These are phyloP conservation scores for Phaedon cochleariae DNA, from an alignment of 2,888 invertebrate species.

Conservation along the genomic window DNA sequence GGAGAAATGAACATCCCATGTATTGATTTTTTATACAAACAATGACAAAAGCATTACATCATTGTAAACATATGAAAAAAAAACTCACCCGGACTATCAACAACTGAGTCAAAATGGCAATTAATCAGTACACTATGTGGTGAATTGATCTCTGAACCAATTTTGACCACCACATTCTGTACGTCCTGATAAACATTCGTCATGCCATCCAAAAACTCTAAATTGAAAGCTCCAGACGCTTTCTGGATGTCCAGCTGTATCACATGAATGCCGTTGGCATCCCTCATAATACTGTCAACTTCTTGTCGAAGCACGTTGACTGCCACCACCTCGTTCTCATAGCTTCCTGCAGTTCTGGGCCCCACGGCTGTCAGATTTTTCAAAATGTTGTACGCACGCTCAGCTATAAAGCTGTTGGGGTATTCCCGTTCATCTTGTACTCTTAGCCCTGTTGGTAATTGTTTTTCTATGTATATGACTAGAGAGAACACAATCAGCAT, in stretches of 20 bases:
- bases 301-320: constrained; percentile 61
- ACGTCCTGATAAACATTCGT: constrained; percentile 76
- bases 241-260: constrained; percentile 69
- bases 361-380: constrained; percentile 70
- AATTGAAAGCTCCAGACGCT: constrained; percentile 73
- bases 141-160: constrained; percentile 67
- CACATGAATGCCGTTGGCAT: constrained; percentile 63
- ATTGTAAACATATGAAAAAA: too few relatives aligned
- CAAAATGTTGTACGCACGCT: constrained; percentile 72
- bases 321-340: constrained; percentile 71
- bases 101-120: constrained; percentile 80
- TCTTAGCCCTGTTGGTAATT: constrained; percentile 67
- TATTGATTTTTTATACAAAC: too few relatives aligned
- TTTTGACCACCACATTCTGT: constrained; percentile 73
- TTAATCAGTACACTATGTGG: constrained; percentile 73
- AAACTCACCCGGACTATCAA: constrained; percentile 75
- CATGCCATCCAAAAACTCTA: constrained; percentile 76
- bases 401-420: constrained; percentile 68
- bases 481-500: constrained; percentile 65
- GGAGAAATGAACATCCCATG: too few relatives aligned
- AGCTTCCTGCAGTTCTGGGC: constrained; percentile 72
- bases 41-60: too few relatives aligned
- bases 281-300: constrained; percentile 57
- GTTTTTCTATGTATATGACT: constrained; percentile 67
- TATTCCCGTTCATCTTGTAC: constrained; percentile 58